Evolutionary conservation across 2,888 invertebrate species (phyloP).

Genomic region (Ariolimax columbianus): DNA sequence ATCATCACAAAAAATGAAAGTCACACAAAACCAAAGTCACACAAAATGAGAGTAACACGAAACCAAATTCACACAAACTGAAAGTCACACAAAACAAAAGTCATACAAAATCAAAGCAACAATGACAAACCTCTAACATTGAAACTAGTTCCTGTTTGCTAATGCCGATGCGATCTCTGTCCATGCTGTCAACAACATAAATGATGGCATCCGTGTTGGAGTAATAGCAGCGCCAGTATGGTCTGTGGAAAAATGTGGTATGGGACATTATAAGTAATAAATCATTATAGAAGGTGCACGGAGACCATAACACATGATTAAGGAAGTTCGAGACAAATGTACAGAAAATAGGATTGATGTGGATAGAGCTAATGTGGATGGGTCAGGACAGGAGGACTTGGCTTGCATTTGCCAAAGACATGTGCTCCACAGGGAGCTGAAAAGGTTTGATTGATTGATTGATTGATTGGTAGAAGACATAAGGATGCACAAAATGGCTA

Average conservation of each 20-base stretch:
- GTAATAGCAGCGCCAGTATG: slow-evolving; percentile 98
- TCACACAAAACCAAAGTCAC: too few relatives aligned
- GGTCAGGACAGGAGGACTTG: too few relatives aligned
- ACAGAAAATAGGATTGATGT: too few relatives aligned
- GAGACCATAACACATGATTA: too few relatives aligned
- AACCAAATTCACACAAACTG: background rate
- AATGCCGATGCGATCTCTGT: slow-evolving; percentile 98
- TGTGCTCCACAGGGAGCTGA: too few relatives aligned
- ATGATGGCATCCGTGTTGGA: slow-evolving; percentile 93
- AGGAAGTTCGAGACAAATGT: too few relatives aligned
- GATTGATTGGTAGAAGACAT: too few relatives aligned
- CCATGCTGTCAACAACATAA: slow-evolving; percentile 99
- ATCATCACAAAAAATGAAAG: background rate
- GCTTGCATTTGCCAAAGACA: too few relatives aligned
- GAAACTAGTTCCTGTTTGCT: slow-evolving; percentile 98
- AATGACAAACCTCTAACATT: slow-evolving; percentile 91
- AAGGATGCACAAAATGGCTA: background rate
- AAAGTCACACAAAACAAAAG: background rate
- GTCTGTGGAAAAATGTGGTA: slow-evolving; percentile 84
- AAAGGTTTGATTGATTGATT: too few relatives aligned
- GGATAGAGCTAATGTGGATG: too few relatives aligned
- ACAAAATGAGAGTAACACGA: background rate
- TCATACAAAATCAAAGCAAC: background rate
- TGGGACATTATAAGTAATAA: too few relatives aligned
- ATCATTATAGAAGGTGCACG: too few relatives aligned